These are phyloP conservation scores for Austrofundulus limnaeus DNA, from an alignment of 2,113 vertebrate genomes.

Conservation along the genomic window DNA sequence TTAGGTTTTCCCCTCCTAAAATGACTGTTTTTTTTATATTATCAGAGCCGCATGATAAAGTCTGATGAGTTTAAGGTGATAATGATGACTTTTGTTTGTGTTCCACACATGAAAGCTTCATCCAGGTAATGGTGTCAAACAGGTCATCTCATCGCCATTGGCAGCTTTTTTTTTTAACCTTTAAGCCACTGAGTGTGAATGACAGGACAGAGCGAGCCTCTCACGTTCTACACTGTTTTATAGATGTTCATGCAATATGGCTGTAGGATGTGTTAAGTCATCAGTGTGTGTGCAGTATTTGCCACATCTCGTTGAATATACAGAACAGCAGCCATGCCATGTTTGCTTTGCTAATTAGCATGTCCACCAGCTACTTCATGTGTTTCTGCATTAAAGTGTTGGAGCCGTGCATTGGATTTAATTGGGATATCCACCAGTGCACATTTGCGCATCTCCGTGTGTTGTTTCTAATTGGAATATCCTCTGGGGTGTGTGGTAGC, in stretches of 20 bases:
- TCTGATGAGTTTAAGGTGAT: neutral
- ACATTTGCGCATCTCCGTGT: slow-evolving; percentile 53
- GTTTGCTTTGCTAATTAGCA: slow-evolving; percentile 61
- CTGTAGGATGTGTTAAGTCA: neutral
- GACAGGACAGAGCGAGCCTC: slow-evolving; percentile 3
- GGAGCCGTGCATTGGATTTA: slow-evolving; percentile 49
- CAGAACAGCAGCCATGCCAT: slow-evolving; percentile 4
- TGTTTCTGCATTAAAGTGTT: slow-evolving; percentile 28
- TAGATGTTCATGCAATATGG: neutral
- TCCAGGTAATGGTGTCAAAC: slow-evolving; percentile 1
- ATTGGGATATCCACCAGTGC: slow-evolving; percentile 61
- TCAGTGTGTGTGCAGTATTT: slow-evolving; percentile 3
- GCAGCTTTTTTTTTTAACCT: slow-evolving; percentile 29
- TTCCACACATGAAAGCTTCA: neutral
- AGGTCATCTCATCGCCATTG: neutral
- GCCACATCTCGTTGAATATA: neutral
- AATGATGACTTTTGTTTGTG: neutral
- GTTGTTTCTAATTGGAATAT: slow-evolving; percentile 71
- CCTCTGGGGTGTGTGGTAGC: slow-evolving; percentile 68
- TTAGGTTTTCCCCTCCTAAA: neutral
- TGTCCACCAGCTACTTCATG: slow-evolving; percentile 37
- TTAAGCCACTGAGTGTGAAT: slow-evolving; percentile 15
- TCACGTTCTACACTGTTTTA: neutral
- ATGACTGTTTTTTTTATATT: slow-evolving; percentile 1
- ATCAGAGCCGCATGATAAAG: neutral